A percentile compares a stretch with the other conserved stretches of the same genome.
phyloP scores from a whole-genome alignment of 2,888 invertebrate species.

The Apamea monoglypha region DNA sequence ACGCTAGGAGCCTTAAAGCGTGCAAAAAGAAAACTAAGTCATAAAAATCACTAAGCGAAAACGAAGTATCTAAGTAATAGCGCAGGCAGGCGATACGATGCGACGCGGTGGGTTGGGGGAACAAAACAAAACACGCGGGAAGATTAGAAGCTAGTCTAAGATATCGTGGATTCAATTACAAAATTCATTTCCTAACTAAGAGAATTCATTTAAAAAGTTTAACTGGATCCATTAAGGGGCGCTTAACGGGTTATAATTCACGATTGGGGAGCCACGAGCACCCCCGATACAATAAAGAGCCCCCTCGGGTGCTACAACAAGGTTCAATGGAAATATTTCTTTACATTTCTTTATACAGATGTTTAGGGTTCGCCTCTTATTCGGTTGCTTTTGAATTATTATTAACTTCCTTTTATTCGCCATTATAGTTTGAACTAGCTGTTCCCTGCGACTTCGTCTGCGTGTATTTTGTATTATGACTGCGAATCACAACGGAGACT shows the following conservation, averaged over 20 bases:
- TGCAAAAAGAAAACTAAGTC: too few species aligned
- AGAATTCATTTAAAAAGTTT: conserved; percentile 44
- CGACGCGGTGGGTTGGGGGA: too few species aligned
- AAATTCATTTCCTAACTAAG: conserved; percentile 25
- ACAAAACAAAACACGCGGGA: neutral
- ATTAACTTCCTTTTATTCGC: conserved; percentile 22
- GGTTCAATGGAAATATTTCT: conserved; percentile 61
- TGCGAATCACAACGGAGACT: too few species aligned
- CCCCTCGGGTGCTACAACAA: conserved; percentile 64
- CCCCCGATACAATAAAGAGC: conserved; percentile 61
- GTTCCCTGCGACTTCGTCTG: neutral
- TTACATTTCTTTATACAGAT: conserved; percentile 62
- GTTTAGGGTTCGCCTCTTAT: conserved; percentile 27
- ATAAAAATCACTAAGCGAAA: too few species aligned
- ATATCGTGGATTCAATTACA: conserved; percentile 34
- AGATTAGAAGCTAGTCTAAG: neutral
- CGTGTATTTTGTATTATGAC: neutral
- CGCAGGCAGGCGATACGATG: too few species aligned
- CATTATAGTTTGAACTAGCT: conserved; percentile 2
- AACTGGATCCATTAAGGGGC: conserved; percentile 25
- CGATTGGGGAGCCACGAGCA: conserved; percentile 46
- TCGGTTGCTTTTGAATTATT: conserved; percentile 42
- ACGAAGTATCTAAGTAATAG: too few species aligned
- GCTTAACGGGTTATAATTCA: conserved; percentile 56
- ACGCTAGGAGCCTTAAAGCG: too few species aligned